Evolutionary conservation across 2,888 invertebrate species (phyloP), one percentile per base, ranked within the genome.

Genomic region (Watsonalla binaria): DNA sequence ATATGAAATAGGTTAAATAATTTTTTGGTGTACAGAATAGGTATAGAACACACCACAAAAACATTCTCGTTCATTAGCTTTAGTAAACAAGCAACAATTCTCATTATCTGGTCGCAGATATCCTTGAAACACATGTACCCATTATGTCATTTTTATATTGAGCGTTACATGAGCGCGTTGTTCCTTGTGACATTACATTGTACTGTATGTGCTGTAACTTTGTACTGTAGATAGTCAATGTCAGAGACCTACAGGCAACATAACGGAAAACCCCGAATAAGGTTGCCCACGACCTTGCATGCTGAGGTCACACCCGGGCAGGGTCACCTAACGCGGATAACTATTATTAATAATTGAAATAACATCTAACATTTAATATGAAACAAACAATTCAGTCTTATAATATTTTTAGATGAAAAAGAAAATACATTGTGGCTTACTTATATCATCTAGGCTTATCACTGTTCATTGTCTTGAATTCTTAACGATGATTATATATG

Each of bases 231-330:
- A 77, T 78, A 78, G 74, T 74, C 76, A 77, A 76, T 74, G 74
- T 67, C 72, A 74, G 74, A 82, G 81, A 82, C 81, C 84, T 84
- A 83, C 80, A 73, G 79, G 73, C 78, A 73, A 72, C 76, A 77
- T 61, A 39, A 78, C 84, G 84, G 84, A 86, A 86, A 84, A 71
- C 75, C 78, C 81, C 80, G 75, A 79, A 82, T 64, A 61, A 59
- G 59, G 75, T 66, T 69, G 72, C 64, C 76, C 72, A 65, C 73
- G 78, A 80, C 86, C 86, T 85, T 84, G 84, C 57, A 33, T 54
- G 53, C 52, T 78, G 74, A 83, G 84, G 82, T 77, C 82, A 67
- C 53, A 62, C 74, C 75, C 72, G 72, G 72, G 69, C 74, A 54
- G 62, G 69, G 68, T 68, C 65, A 61, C 66, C 62, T 61, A 60